Base-by-base conservation (phyloP, 2,888 invertebrate genomes). In the Cerastis rubricosa region DNA sequence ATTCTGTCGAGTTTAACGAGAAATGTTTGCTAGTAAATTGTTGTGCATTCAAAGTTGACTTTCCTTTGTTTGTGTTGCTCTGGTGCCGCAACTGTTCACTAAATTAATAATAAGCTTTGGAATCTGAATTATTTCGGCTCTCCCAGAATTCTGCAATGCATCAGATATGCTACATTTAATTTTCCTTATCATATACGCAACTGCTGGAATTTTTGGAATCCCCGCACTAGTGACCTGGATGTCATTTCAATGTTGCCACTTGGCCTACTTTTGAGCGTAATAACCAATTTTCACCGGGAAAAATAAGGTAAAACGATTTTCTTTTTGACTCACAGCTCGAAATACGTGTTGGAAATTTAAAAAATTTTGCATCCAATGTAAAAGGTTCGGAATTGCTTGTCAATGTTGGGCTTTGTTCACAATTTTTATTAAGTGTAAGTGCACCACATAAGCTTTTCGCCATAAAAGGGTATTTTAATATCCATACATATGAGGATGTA, bases 241-340 rank as follows among this genome's bases (percentile, higher is more conserved):
- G 85, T 83, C 83, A 76, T 77, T 86, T 81, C 84, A 85, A 76
- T 88, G 84, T 89, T 88, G 74, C 84, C 85, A 89, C 85, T 87
- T 89, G 89, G 77, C 87, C 87, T 78, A 88, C 78, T 84, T 88
- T 71, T 74, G 68, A 87, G 66, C 82, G 82, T 88, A 85, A 88
- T 87, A 88, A 87, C 87, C 87, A 88, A 88, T 88, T 88, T 88
- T 85, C 87, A 87, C 87, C 63, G 71, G 72, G 71, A 85, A 86
- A 83, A 82, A 85, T 84, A 87, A 85, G 75, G 78, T 88, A 80
- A 81, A 88, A 80, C 74, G 85, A 81, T 85, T 88, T 81, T 81
- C 74, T 87, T 87, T 87, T 85, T 74, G 78, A 78, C 83, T 84
- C 78, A 17, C 74, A 65, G 59, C 76, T 84, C 87, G 73, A 76